Conservation (phyloP, 2,888 invertebrate genomes). For the Shargacucullia verbasci region DNA sequence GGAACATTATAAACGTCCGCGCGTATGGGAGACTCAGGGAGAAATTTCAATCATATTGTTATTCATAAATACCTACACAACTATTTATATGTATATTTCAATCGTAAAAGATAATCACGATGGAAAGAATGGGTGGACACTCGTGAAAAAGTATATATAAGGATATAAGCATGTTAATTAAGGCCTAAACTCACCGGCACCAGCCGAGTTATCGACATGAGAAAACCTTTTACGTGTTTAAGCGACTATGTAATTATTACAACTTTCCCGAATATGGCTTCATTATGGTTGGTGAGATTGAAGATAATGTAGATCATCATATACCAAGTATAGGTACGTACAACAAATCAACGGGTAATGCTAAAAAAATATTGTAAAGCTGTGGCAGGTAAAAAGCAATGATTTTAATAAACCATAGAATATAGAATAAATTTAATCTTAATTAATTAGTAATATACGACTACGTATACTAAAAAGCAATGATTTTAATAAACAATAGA, state of each 20-base stretch:
- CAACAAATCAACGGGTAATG: no score
- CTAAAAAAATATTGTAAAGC: conserved; percentile 1
- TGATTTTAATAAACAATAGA: no score
- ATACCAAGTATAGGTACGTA: no score
- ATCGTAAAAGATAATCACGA: not conserved
- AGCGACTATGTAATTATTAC: conserved; percentile 19
- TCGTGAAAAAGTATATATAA: not conserved
- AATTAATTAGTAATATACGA: not conserved
- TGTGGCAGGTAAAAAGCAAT: conserved; percentile 1
- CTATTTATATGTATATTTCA: conserved; percentile 5
- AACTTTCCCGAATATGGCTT: conserved; percentile 32
- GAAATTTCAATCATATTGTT: conserved; percentile 29
- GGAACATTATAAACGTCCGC: conserved; percentile 15
- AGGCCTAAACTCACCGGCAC: not conserved
- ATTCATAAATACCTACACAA: not conserved
- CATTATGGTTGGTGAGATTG: not conserved
- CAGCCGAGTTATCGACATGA: conserved; percentile 14
- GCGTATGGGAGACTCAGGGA: conserved; percentile 19
- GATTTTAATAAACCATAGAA: not conserved
- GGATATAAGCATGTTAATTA: conserved; percentile 1
- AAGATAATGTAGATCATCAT: no score
- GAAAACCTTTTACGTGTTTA: conserved; percentile 11
- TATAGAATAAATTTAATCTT: not conserved
- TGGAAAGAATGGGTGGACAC: no score
- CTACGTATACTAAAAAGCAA: no score